These are phyloP conservation scores for Electrophaes corylata DNA, from an alignment of 2,888 invertebrate genomes.

Conservation along the genomic window DNA sequence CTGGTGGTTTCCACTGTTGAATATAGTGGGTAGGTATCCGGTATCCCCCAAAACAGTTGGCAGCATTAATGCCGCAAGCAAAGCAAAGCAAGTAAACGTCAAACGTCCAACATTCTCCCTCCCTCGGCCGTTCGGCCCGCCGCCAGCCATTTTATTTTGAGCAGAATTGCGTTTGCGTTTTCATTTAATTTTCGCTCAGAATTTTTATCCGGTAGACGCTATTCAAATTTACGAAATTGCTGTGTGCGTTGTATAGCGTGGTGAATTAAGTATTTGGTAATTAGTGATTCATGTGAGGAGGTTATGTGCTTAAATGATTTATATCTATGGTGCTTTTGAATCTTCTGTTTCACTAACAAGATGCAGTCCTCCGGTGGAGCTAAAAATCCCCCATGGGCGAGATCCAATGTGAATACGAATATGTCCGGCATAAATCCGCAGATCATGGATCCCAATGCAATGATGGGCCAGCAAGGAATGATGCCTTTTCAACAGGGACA, in stretches of 20 bases:
- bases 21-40: no score
- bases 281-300: background rate
- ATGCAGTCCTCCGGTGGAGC: conserved; percentile 85
- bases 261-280: background rate
- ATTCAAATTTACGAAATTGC: no score
- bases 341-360: conserved; percentile 30
- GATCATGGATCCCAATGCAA: conserved; percentile 87
- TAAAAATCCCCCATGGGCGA: conserved; percentile 94
- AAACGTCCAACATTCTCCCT: no score
- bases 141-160: no score
- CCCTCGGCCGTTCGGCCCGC: no score
- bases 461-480: conserved; percentile 88
- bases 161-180: no score
- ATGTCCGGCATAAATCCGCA: conserved; percentile 87
- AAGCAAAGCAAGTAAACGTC: no score
- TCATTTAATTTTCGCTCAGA: no score
- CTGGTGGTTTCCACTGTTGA: no score
- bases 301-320: background rate
- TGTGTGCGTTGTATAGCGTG: background rate
- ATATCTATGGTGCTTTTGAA: conserved; percentile 13
- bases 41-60: no score
- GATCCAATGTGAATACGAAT: conserved; percentile 81
- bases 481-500: conserved; percentile 89
- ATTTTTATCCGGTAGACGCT: no score
- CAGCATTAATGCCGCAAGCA: no score